phyloP scores from a whole-genome alignment of 2,113 vertebrate genomes.

The Petroica traversi region DNA sequence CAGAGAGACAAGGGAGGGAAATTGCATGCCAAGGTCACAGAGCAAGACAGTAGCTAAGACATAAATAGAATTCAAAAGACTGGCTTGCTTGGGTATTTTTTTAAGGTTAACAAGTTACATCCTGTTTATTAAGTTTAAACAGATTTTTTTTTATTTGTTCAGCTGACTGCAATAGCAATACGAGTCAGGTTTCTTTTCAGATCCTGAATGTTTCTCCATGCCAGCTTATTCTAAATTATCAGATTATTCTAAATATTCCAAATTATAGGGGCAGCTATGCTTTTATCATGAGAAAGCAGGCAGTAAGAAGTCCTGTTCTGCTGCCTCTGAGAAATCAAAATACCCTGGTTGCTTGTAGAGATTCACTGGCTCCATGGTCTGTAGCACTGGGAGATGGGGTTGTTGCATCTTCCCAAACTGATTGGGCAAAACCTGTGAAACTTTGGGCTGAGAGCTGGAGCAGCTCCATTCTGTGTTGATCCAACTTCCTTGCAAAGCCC shows the following conservation, averaged over 20 bases:
- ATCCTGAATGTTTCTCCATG: not conserved
- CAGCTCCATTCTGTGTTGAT: not conserved
- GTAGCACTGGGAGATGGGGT: not conserved
- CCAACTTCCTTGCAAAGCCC: not conserved
- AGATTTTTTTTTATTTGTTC: slow-evolving; percentile 13
- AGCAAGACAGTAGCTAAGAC: slow-evolving; percentile 37
- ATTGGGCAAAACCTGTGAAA: not conserved
- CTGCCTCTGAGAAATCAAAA: not conserved
- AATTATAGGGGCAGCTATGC: not conserved
- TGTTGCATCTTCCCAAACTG: rapidly evolving
- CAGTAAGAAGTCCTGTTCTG: not conserved
- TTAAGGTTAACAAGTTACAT: not conserved
- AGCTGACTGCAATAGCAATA: not conserved
- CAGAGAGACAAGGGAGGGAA: slow-evolving; percentile 29
- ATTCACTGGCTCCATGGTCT: not conserved
- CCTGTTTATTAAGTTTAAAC: slow-evolving; percentile 38
- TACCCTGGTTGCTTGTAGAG: not conserved
- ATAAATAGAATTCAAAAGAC: slow-evolving; percentile 27
- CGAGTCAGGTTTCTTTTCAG: not conserved
- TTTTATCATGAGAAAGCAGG: not conserved
- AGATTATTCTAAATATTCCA: not conserved
- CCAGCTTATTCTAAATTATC: not conserved
- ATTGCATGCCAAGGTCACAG: slow-evolving; percentile 35
- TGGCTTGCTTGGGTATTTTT: not conserved
- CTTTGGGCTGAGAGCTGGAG: not conserved